These are phyloP conservation scores for Mesorhabditis belari DNA, from an alignment of 2,888 invertebrate species.

Conservation along the genomic window DNA sequence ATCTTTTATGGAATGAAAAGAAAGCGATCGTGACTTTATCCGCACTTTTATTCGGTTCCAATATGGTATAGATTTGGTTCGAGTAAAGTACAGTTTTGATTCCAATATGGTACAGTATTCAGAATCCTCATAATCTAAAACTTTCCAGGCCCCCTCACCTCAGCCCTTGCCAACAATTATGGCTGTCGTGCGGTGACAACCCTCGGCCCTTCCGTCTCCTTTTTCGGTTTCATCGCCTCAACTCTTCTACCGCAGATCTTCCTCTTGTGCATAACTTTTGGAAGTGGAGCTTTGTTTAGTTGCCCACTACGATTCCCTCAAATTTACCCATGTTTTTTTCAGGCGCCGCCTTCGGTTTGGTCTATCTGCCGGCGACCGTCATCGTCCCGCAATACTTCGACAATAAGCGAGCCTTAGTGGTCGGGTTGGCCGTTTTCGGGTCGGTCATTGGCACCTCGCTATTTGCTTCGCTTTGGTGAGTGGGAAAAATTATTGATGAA, in stretches of 20 bases:
- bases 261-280: constrained; percentile 75
- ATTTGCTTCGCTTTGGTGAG: constrained; percentile 66
- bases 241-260: constrained; percentile 65
- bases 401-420: constrained; percentile 83
- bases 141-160: constrained; percentile 80
- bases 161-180: constrained; percentile 85
- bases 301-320: background rate
- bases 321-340: constrained; percentile 18
- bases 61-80: too few species aligned
- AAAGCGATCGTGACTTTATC: too few species aligned
- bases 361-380: too few species aligned
- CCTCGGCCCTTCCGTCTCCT: constrained; percentile 70
- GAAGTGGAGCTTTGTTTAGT: constrained; percentile 61
- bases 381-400: constrained; percentile 96
- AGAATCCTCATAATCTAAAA: background rate
- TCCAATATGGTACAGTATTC: too few species aligned
- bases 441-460: constrained; percentile 92
- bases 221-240: constrained; percentile 72
- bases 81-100: background rate
- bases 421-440: constrained; percentile 85
- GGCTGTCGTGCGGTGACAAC: constrained; percentile 87
- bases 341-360: constrained; percentile 94
- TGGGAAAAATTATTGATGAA: too few species aligned
- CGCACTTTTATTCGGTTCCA: background rate
- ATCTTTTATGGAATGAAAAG: too few species aligned